Evolutionary conservation across 1,140 invertebrate genomes (phyloP).

Genomic region (Drosophila bifasciata): DNA sequence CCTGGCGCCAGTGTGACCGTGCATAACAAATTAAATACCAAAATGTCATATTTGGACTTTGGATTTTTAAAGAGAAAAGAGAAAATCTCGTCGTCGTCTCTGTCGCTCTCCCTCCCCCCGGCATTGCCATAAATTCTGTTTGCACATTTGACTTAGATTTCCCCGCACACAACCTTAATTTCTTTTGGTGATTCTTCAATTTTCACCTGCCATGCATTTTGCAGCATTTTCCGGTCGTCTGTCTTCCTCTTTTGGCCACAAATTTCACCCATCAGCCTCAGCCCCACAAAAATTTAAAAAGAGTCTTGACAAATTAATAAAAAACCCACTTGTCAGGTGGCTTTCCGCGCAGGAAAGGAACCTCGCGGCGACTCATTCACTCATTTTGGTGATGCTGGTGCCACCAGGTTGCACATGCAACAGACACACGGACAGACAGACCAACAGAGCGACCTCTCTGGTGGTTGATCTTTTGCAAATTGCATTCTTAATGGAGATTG

Average conservation of each 20-base stretch:
- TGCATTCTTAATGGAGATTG: conserved; percentile 69
- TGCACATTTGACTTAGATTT: conserved; percentile 59
- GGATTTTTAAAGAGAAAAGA: conserved; percentile 6
- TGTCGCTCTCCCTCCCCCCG: too few species aligned
- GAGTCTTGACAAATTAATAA: conserved; percentile 76
- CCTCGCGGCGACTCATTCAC: conserved; percentile 35
- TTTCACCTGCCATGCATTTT: conserved; percentile 49
- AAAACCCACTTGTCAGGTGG: conserved; percentile 58
- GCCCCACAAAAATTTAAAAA: conserved; percentile 31
- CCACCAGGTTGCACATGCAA: neutral
- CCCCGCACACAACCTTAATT: conserved; percentile 15
- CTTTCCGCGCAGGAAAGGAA: conserved; percentile 43
- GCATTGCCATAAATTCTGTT: conserved; percentile 5
- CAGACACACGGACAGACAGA: too few species aligned
- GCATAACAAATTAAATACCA: neutral
- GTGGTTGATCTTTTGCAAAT: conserved; percentile 57
- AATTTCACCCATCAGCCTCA: conserved; percentile 74
- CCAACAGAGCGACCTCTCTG: neutral
- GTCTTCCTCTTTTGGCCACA: conserved; percentile 14
- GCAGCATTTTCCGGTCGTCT: neutral
- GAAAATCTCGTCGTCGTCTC: neutral
- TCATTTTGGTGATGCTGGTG: conserved; percentile 24
- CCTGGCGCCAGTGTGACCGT: conserved; percentile 14
- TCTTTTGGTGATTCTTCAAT: conserved; percentile 47
- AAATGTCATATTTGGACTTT: conserved; percentile 4